Conservation (phyloP, 2,888 invertebrate species). For the Anoncus sp. region DNA sequence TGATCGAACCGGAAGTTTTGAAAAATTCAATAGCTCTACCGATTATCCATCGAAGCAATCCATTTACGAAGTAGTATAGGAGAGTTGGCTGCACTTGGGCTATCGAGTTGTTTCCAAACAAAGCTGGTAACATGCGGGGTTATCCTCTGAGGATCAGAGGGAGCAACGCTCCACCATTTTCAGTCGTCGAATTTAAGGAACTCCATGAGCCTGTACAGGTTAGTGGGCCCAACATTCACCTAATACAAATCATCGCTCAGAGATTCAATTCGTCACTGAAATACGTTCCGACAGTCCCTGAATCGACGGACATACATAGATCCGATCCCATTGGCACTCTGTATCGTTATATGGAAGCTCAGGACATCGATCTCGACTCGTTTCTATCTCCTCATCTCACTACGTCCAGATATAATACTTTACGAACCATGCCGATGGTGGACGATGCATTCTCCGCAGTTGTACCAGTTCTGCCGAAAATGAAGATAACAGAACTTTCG, state of each 20-base stretch:
- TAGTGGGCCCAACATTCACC: slow-evolving; percentile 38
- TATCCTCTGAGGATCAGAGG: slow-evolving; percentile 54
- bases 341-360: too few relatives aligned
- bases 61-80: slow-evolving; percentile 47
- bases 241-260: slow-evolving; percentile 13
- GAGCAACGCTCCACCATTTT: slow-evolving; percentile 32
- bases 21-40: background rate
- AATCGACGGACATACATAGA: too few relatives aligned
- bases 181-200: slow-evolving; percentile 21
- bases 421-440: slow-evolving; percentile 34
- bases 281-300: too few relatives aligned
- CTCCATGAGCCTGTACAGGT: background rate
- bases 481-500: too few relatives aligned
- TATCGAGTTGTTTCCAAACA: slow-evolving; percentile 64
- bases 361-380: slow-evolving; percentile 48
- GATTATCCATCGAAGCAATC: slow-evolving; percentile 61
- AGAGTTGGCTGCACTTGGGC: slow-evolving; percentile 25
- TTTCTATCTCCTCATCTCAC: slow-evolving; percentile 42
- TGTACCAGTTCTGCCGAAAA: too few relatives aligned
- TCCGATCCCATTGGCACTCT: too few relatives aligned
- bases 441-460: slow-evolving; percentile 53
- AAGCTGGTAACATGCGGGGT: slow-evolving; percentile 64
- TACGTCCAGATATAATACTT: slow-evolving; percentile 3
- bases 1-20: slow-evolving; percentile 8
- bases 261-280: slow-evolving; percentile 68